Evolutionary conservation across 1,140 invertebrate species (phyloP), one percentile per base, ranked within the genome.

Genomic region (Aleiodes sp.): DNA sequence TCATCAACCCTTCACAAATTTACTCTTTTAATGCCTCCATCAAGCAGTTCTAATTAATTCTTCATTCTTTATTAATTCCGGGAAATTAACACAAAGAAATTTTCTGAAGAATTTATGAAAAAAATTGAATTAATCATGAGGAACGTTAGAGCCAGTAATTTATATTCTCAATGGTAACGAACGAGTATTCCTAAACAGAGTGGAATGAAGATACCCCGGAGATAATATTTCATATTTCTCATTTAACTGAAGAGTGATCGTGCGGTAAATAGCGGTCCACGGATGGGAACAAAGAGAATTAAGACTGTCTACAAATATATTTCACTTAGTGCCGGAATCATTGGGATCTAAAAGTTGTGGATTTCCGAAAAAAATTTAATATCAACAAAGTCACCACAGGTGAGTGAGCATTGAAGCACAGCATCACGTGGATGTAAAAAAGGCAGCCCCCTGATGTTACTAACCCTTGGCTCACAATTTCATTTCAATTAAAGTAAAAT

Each of bases 401-500:
- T 37, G 9, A 24, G 19, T 35, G 59, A 21, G 29, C n/a, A 31
- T 65, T 28, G 37, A 63, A 63, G 33, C 24, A 16, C 14, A 26
- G 19, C 26, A 21, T 31, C 31, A 29, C 9, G 41, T 16, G 43
- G 26, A 46, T 33, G 63, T 9, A 16, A 26, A 60, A 66, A 56
- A 19, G 43, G 57, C 26, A 26, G 63, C 62, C 64, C 57, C 9
- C 57, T 61, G 63, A 24, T 19, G 16, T 4, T 28, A 28, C 14
- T 59, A 26, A 57, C 69, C 14, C 56, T 46, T 60, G 39, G 39
- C 67, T 59, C 24, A 61, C 57, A 64, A 72, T 69, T 72, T 31
- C 59, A 31, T 69, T 72, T 72, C 71, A 72, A 72, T 72, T 69
- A 72, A 72, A 72, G 52, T 63, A 46, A 69, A 72, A 63, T 72